Evolutionary conservation across 1,140 invertebrate genomes (phyloP).

Genomic region (Subanguina moxae): DNA sequence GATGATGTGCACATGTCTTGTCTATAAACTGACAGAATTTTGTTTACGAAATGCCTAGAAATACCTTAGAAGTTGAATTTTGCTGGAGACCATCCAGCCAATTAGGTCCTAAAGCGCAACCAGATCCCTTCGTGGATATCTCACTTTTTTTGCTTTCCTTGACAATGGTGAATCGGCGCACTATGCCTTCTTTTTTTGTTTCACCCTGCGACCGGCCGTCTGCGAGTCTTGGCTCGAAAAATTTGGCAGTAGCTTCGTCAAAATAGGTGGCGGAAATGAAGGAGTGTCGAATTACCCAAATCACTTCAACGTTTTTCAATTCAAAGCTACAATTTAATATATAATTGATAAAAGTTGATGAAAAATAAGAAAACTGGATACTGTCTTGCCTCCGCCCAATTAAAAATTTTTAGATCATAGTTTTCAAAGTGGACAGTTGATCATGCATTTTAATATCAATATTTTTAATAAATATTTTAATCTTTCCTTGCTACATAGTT

Average conservation of each 20-base stretch:
- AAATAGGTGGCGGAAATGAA: constrained; percentile 38
- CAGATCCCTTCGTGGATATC: background rate
- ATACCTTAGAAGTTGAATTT: background rate
- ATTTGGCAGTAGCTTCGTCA: constrained; percentile 38
- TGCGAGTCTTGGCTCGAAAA: constrained; percentile 27
- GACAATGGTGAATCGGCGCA: constrained; percentile 14
- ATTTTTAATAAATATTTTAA: too few species aligned
- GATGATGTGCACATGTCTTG: constrained; percentile 27
- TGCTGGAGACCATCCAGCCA: constrained; percentile 35
- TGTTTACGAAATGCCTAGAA: background rate
- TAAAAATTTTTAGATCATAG: too few species aligned
- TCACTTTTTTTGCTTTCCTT: background rate
- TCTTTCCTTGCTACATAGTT: too few species aligned
- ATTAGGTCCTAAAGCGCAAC: constrained; percentile 40
- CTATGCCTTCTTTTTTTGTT: constrained; percentile 12
- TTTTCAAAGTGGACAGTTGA: too few species aligned
- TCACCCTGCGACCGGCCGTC: constrained; percentile 15
- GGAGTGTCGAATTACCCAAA: constrained; percentile 37
- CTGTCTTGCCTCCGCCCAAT: too few species aligned
- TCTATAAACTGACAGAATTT: background rate
- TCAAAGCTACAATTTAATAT: constrained; percentile 37
- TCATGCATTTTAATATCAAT: too few species aligned
- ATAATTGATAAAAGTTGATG: too few species aligned
- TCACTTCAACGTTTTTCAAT: constrained; percentile 35
- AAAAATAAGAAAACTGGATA: too few species aligned